A percentile compares a stretch with the other conserved stretches of the same genome.
Conservation (phyloP, 1,140 invertebrate genomes). For the Trypoxylus dichotomus region DNA sequence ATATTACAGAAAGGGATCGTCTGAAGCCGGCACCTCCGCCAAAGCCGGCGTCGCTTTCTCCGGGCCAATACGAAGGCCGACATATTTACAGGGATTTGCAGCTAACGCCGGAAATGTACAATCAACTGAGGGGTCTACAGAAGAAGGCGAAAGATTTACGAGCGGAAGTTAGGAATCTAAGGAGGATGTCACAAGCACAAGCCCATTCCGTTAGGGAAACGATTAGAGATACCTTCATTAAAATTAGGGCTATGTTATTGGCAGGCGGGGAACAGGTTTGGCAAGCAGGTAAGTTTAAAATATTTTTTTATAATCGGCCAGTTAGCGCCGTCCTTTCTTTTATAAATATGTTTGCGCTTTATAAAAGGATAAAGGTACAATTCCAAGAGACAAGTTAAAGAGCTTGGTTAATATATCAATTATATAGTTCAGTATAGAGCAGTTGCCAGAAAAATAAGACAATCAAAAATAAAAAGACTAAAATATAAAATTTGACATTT, state of each 20-base stretch:
- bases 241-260: conserved; percentile 72
- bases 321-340: not conserved
- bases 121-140: conserved; percentile 79
- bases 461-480: no score
- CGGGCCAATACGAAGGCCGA: conserved; percentile 65
- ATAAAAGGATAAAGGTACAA: not conserved
- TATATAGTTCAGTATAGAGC: no score
- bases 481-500: no score
- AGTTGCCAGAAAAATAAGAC: no score
- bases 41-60: conserved; percentile 75
- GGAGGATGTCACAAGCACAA: conserved; percentile 87
- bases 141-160: conserved; percentile 89
- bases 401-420: no score
- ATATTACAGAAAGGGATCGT: conserved; percentile 70
- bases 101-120: conserved; percentile 83
- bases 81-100: conserved; percentile 64
- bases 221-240: conserved; percentile 85
- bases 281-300: conserved; percentile 47
- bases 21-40: conserved; percentile 83
- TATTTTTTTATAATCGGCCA: not conserved
- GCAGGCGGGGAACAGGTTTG: conserved; percentile 63
- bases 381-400: not conserved
- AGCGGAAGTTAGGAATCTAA: conserved; percentile 84
- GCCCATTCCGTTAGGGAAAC: conserved; percentile 88
- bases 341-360: not conserved